A percentile compares a stretch with the other conserved stretches of the same genome.
Conservation (phyloP, 2,113 vertebrate species). For the Ramphastos sulfuratus region DNA sequence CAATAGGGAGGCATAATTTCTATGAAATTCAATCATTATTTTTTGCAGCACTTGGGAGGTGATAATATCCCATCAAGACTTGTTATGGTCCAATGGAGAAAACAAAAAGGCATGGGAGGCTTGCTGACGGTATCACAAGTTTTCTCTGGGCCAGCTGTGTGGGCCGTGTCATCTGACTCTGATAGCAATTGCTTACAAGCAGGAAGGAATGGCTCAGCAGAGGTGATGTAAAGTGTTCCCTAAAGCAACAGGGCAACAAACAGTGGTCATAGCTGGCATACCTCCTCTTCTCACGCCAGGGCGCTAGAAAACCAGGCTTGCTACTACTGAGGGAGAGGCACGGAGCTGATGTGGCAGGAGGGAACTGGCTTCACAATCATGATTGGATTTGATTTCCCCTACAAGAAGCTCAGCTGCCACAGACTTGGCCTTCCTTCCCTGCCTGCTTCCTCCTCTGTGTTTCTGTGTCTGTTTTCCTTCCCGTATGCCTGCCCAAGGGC, state of each 20-base stretch:
- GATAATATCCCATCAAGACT: not conserved
- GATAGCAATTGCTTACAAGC: not conserved
- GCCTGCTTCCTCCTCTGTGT: not conserved
- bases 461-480: not conserved
- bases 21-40: not conserved
- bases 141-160: not conserved
- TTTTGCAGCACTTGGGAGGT: not conserved
- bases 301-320: not conserved
- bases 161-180: not conserved
- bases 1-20: not conserved
- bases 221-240: not conserved
- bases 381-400: not conserved
- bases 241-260: not conserved
- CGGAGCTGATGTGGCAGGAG: not conserved
- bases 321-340: not conserved
- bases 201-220: not conserved
- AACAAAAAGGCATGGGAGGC: not conserved
- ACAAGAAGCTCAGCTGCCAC: not conserved
- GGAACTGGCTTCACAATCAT: not conserved
- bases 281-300: not conserved
- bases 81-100: not conserved
- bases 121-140: not conserved
- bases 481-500: not conserved
- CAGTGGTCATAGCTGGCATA: not conserved
- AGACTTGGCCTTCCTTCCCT: not conserved